Evolutionary conservation across 2,888 invertebrate species (phyloP), one percentile per base, ranked within the genome.

Genomic region (Epirrita christyi): DNA sequence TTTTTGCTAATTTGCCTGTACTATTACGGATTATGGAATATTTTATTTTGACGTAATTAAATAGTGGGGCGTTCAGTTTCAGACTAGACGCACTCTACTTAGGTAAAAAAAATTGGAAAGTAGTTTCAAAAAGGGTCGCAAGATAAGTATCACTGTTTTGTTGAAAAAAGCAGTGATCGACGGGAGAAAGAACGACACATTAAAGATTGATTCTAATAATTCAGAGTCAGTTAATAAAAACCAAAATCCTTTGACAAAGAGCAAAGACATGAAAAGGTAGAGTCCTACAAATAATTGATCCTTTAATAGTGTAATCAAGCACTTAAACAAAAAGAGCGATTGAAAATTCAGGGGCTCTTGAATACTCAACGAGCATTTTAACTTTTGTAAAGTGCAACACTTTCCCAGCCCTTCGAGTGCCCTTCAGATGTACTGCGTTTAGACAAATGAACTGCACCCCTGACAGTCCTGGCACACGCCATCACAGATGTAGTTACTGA

Each of bases 341-440:
- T 68, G 79, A 81, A 73, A 76, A 85, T 75, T 65, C 67, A 68
- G 57, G 44, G 61, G 63, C 70, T 75, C 78, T 83, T 70, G 67
- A 78, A 72, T 66, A 72, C 67, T 80, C 72, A 76, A 80, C 75
- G 68, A 83, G 78, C 81, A 77, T 86, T 88, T 90, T 89, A 86
- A 89, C 86, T 89, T 87, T 88, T 84, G 78, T 86, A 86, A 89
- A 92, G 88, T 88, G 91, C 88, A 90, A 91, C 89, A 89, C 87
- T 90, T 90, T 91, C 89, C 89, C 91, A 88, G 86, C 85, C 83
- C 81, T 73, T 56, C 64, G 68, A 86, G 83, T 75, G 84, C 80
- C 83, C 88, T 87, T 79, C 82, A 80, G 76, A 86, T 73, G 85
- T 83, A 83, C 85, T 84, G 85, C 89, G 85, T 88, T 90, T 89